Evolutionary conservation across 2,888 invertebrate species (phyloP).

Genomic region (Smittia sp.): DNA sequence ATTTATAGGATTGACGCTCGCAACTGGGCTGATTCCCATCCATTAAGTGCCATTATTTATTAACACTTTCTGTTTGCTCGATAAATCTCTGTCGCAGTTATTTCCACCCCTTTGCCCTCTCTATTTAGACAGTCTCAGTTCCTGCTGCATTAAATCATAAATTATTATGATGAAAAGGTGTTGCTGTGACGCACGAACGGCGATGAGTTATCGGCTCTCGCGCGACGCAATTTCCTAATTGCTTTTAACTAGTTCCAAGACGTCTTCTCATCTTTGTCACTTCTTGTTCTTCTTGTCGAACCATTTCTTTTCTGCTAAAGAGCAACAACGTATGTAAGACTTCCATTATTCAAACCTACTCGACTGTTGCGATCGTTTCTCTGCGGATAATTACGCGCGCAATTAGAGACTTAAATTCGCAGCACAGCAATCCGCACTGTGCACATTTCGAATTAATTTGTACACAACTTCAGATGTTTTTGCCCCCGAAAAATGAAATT

Average conservation of each 20-base stretch:
- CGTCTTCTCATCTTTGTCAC: no score
- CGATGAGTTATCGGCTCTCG: not conserved
- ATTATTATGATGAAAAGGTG: not conserved
- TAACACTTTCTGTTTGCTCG: conserved; percentile 32
- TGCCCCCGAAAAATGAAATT: no score
- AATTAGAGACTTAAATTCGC: no score
- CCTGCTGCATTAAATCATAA: not conserved
- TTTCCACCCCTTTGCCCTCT: not conserved
- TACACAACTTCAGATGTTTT: no score
- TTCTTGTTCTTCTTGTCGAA: no score
- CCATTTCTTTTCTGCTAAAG: no score
- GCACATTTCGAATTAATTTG: no score
- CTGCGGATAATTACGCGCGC: no score
- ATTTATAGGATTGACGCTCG: not conserved
- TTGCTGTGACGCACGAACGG: not conserved
- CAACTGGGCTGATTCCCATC: not conserved
- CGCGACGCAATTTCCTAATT: not conserved
- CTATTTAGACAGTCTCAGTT: conserved; percentile 24
- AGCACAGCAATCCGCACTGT: no score
- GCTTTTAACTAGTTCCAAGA: not conserved
- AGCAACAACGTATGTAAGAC: no score
- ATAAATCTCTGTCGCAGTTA: conserved; percentile 21
- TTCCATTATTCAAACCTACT: no score
- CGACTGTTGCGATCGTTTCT: no score
- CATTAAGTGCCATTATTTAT: conserved; percentile 23